phyloP scores from a whole-genome alignment of 2,113 vertebrate species.

The Ardeotis arabs region DNA sequence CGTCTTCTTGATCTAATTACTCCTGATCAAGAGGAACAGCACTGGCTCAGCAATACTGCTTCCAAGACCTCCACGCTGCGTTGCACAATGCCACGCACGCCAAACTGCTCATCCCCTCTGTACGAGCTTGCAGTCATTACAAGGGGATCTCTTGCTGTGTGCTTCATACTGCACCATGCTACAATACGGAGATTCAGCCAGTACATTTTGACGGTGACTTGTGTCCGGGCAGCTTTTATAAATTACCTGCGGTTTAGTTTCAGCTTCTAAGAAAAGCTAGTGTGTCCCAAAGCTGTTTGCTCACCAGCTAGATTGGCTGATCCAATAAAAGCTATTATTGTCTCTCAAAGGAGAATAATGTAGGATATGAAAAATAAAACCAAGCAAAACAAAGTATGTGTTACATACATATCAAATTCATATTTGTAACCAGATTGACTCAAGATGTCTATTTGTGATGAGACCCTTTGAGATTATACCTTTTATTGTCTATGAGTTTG shows the following conservation, averaged over 20 bases:
- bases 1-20: not conserved
- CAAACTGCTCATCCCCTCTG: not conserved
- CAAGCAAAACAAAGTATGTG: not conserved
- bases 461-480: not conserved
- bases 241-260: not conserved
- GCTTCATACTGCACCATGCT: not conserved
- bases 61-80: not conserved
- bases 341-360: not conserved
- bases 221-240: not conserved
- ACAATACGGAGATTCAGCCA: not conserved
- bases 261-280: not conserved
- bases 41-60: not conserved
- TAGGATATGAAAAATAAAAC: not conserved
- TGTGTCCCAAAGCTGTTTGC: not conserved
- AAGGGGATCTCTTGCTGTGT: not conserved
- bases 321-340: not conserved
- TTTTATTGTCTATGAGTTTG: not conserved
- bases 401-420: not conserved
- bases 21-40: not conserved
- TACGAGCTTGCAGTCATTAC: not conserved
- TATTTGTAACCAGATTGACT: not conserved
- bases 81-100: fast-evolving
- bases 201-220: not conserved
- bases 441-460: not conserved
- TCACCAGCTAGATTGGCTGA: not conserved